phyloP scores from a whole-genome alignment of 2,888 invertebrate species.

The Tachystola acroxantha region DNA sequence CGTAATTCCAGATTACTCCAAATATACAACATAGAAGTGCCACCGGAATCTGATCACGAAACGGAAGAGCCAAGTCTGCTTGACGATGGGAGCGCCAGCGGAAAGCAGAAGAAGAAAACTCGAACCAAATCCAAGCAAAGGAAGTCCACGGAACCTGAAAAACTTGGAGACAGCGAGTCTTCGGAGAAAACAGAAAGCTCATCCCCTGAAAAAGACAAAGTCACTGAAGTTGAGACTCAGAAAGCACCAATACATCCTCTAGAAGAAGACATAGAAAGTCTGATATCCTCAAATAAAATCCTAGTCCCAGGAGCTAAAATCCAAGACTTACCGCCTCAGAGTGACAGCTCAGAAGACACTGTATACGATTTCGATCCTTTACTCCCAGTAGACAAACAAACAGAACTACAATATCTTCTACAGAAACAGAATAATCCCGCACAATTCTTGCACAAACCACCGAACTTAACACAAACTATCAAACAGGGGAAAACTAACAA shows the following conservation, averaged over 20 bases:
- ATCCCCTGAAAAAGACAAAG: slow-evolving; percentile 55
- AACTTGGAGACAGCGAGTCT: slow-evolving; percentile 50
- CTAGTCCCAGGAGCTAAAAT: slow-evolving; percentile 55
- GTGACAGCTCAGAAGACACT: slow-evolving; percentile 52
- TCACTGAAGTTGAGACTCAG: slow-evolving; percentile 19
- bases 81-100: slow-evolving; percentile 42
- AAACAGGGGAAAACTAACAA: slow-evolving; percentile 59
- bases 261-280: slow-evolving; percentile 71
- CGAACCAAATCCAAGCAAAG: slow-evolving; percentile 60
- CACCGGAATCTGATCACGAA: slow-evolving; percentile 74
- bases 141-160: slow-evolving; percentile 57
- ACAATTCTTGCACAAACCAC: slow-evolving; percentile 54
- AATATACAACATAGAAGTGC: slow-evolving; percentile 83
- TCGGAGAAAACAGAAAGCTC: slow-evolving; percentile 53
- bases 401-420: slow-evolving; percentile 63
- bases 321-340: slow-evolving; percentile 31
- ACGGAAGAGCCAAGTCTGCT: slow-evolving; percentile 51
- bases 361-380: slow-evolving; percentile 49
- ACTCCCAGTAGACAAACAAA: slow-evolving; percentile 62
- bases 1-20: slow-evolving; percentile 85
- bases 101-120: slow-evolving; percentile 58
- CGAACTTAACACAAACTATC: slow-evolving; percentile 43
- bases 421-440: slow-evolving; percentile 73
- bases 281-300: slow-evolving; percentile 72
- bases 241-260: slow-evolving; percentile 21